These are phyloP conservation scores for Lagopus leucura DNA, from an alignment of 2,113 vertebrate genomes.

Conservation along the genomic window DNA sequence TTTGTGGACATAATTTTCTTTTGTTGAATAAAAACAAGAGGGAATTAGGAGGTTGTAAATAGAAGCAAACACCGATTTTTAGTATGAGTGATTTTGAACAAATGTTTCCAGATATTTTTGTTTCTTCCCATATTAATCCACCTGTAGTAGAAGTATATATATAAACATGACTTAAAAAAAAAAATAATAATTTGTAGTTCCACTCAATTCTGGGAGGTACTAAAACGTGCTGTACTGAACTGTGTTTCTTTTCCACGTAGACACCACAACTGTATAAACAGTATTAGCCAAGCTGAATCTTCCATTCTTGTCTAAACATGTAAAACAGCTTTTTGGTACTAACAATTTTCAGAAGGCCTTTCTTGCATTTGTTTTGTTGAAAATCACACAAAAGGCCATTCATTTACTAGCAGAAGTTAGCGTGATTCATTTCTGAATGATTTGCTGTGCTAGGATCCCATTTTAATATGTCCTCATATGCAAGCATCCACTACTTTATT, in stretches of 20 bases:
- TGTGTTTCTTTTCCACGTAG: background rate
- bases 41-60: background rate
- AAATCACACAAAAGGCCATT: background rate
- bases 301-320: background rate
- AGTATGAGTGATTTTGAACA: background rate
- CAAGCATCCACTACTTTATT: background rate
- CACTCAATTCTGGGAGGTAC: background rate
- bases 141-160: background rate
- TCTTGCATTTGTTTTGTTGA: background rate
- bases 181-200: background rate
- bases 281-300: background rate
- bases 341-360: background rate
- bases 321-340: background rate
- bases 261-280: background rate
- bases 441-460: background rate
- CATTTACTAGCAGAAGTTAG: background rate
- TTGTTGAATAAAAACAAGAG: background rate
- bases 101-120: background rate
- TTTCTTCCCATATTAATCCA: background rate
- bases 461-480: background rate
- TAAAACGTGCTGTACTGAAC: background rate
- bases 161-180: background rate
- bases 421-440: background rate
- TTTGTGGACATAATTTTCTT: background rate
- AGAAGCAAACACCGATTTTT: background rate